Conservation (phyloP, 2,113 vertebrate species). For the Merops nubicus region DNA sequence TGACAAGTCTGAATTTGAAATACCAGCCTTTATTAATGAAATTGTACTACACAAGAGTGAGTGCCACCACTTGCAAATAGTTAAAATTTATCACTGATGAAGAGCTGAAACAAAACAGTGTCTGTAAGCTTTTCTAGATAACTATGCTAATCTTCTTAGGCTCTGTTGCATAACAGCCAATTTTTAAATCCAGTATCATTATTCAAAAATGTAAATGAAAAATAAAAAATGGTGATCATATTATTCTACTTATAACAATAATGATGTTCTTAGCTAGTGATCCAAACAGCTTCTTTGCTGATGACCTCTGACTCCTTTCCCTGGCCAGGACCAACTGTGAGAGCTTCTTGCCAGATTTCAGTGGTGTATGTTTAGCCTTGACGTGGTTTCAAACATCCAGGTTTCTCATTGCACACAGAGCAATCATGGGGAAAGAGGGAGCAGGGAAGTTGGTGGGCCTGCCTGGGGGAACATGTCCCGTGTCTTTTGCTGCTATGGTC, state of each 20-base stretch:
- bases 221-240: neutral
- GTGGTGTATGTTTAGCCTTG: neutral
- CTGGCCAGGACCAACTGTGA: neutral
- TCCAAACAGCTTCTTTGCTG: neutral
- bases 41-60: neutral
- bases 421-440: accelerated
- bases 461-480: neutral
- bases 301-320: neutral
- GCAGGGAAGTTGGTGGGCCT: neutral
- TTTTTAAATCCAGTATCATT: neutral
- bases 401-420: neutral
- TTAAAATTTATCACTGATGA: neutral
- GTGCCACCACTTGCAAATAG: neutral
- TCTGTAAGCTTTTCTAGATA: neutral
- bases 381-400: neutral
- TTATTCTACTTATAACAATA: neutral
- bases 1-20: neutral
- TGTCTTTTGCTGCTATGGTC: neutral
- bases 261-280: neutral
- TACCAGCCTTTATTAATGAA: neutral
- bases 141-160: neutral
- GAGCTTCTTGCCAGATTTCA: neutral
- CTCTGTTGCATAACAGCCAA: neutral
- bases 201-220: neutral
- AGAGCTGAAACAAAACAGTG: neutral